Evolutionary conservation across 2,888 invertebrate species (phyloP).

Genomic region (Brenthis hecate): DNA sequence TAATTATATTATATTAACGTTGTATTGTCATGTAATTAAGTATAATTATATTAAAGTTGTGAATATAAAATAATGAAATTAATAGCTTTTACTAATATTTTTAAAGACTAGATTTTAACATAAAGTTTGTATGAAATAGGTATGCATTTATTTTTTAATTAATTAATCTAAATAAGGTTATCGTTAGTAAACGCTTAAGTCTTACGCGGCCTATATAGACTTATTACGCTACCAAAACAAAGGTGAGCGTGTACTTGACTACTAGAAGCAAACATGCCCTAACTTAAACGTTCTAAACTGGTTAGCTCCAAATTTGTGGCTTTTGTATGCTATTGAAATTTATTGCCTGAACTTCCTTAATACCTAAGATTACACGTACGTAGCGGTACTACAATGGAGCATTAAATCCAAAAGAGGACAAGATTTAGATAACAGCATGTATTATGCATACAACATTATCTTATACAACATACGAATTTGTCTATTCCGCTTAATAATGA

Average conservation of each 20-base stretch:
- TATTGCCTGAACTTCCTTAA: conserved; percentile 70
- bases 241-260: conserved; percentile 44
- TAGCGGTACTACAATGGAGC: conserved; percentile 42
- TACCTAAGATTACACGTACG: conserved; percentile 45
- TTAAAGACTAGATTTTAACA: not conserved
- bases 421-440: conserved; percentile 39
- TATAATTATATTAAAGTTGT: no score
- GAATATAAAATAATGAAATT: not conserved
- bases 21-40: no score
- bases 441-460: conserved; percentile 35
- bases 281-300: conserved; percentile 66
- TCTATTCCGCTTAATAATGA: conserved; percentile 32
- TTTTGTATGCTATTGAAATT: conserved; percentile 77
- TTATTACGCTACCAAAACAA: conserved; percentile 24
- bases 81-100: not conserved
- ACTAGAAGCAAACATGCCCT: conserved; percentile 57
- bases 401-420: conserved; percentile 42
- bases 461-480: conserved; percentile 35
- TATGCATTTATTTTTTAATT: not conserved
- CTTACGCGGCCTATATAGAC: conserved; percentile 12
- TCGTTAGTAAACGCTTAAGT: not conserved
- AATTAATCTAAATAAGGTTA: not conserved
- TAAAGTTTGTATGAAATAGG: not conserved
- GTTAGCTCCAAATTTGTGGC: conserved; percentile 71
- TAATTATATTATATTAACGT: no score